Evolutionary conservation across 2,797 vertebrate species (phyloP).

Genomic region (Enteromius fasciolatus): DNA sequence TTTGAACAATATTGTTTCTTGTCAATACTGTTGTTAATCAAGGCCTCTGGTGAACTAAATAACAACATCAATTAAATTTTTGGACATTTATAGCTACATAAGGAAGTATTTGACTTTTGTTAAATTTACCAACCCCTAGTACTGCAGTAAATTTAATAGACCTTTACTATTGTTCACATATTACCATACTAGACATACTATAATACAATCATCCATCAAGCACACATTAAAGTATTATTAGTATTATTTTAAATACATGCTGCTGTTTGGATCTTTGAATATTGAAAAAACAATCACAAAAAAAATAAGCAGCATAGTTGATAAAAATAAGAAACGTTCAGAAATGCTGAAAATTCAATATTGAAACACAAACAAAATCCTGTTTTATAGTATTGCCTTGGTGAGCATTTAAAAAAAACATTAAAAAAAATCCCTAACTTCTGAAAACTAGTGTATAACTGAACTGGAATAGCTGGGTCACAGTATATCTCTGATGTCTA

Average conservation of each 20-base stretch:
- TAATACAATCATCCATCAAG: background rate
- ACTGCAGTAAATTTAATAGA: background rate
- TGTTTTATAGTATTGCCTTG: background rate
- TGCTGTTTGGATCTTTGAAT: background rate
- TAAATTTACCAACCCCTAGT: background rate
- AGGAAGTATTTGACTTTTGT: background rate
- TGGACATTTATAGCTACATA: background rate
- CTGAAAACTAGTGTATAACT: background rate
- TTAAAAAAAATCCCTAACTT: background rate
- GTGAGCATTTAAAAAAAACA: background rate
- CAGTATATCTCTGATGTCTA: background rate
- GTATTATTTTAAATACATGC: slow-evolving; percentile 1
- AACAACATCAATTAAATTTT: background rate
- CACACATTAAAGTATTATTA: background rate
- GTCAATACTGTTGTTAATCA: background rate
- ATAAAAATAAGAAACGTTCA: background rate
- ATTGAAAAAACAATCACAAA: background rate
- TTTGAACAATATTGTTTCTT: background rate
- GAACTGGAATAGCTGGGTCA: background rate
- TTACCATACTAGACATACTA: too few species aligned
- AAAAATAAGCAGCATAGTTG: background rate
- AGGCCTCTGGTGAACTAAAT: background rate
- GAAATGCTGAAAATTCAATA: background rate
- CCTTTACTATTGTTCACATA: background rate
- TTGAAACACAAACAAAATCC: background rate